A percentile compares a stretch with the other conserved stretches of the same genome.
Conservation (phyloP, 2,113 vertebrate species). For the Carassius auratus region DNA sequence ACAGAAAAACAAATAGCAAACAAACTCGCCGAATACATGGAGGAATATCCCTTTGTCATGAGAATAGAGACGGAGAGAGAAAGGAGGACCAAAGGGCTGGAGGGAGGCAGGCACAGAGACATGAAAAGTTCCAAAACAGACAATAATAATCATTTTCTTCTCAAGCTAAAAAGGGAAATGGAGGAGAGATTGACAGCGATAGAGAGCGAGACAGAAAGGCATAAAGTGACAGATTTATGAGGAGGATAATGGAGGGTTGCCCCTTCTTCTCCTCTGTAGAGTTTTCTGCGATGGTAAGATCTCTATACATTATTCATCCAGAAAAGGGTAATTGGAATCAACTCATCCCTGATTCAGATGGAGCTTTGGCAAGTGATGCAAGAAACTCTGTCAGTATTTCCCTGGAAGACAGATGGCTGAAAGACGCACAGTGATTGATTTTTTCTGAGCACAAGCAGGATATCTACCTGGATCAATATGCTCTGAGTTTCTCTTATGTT, state of each 20-base stretch:
- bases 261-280: constrained; percentile 2
- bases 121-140: constrained; percentile 19
- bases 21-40: neutral
- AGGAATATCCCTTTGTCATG: neutral
- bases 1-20: neutral
- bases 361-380: neutral
- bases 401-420: neutral
- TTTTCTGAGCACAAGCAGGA: neutral
- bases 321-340: constrained; percentile 33
- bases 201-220: neutral
- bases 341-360: constrained; percentile 31
- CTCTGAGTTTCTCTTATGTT: neutral
- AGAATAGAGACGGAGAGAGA: neutral
- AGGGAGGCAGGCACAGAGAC: constrained; percentile 15
- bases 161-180: constrained; percentile 5
- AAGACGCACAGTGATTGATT: neutral
- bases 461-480: neutral
- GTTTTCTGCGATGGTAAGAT: constrained; percentile 31
- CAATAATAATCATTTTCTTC: constrained; percentile 30
- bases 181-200: constrained; percentile 22
- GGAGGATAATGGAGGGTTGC: constrained; percentile 25
- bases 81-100: constrained; percentile 1
- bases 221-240: constrained; percentile 30
- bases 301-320: constrained; percentile 34
- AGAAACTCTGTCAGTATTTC: constrained; percentile 1